These are phyloP conservation scores for Cheilosia grossa DNA, from an alignment of 2,888 invertebrate species.

Conservation along the genomic window DNA sequence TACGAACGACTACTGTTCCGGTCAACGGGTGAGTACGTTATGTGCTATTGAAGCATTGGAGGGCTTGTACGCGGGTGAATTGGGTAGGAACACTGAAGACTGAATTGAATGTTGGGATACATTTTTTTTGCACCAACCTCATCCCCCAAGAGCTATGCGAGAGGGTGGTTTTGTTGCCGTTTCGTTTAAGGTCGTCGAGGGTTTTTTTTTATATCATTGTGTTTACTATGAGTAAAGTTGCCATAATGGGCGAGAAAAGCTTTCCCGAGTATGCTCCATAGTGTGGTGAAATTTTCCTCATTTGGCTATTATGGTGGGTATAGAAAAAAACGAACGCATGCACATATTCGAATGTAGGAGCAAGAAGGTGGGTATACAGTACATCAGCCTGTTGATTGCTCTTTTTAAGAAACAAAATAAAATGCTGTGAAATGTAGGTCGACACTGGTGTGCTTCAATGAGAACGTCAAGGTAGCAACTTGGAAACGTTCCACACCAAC, in stretches of 20 bases:
- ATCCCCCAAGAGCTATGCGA: constrained; percentile 29
- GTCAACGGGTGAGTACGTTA: constrained; percentile 65
- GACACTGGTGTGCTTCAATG: no score
- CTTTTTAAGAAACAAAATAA: no score
- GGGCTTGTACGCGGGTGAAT: constrained; percentile 63
- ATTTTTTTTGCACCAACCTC: constrained; percentile 15
- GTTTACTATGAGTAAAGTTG: constrained; percentile 2
- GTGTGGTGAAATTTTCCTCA: constrained; percentile 12
- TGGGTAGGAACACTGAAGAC: constrained; percentile 41
- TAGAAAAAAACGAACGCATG: background rate
- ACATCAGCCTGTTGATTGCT: no score
- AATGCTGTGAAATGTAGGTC: no score
- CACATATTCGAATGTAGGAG: background rate
- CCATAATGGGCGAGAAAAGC: constrained; percentile 14
- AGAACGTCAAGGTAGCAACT: no score
- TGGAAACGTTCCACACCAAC: no score
- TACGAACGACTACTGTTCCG: constrained; percentile 68
- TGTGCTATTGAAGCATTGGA: constrained; percentile 61
- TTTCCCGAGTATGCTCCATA: background rate
- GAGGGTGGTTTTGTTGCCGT: constrained; percentile 23
- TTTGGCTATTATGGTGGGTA: background rate
- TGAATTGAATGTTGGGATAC: constrained; percentile 64
- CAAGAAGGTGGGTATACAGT: no score
- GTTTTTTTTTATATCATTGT: constrained; percentile 16
- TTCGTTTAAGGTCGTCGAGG: background rate